Base-by-base conservation (phyloP, 2,113 vertebrate species). In the Megaceryle torquata region DNA sequence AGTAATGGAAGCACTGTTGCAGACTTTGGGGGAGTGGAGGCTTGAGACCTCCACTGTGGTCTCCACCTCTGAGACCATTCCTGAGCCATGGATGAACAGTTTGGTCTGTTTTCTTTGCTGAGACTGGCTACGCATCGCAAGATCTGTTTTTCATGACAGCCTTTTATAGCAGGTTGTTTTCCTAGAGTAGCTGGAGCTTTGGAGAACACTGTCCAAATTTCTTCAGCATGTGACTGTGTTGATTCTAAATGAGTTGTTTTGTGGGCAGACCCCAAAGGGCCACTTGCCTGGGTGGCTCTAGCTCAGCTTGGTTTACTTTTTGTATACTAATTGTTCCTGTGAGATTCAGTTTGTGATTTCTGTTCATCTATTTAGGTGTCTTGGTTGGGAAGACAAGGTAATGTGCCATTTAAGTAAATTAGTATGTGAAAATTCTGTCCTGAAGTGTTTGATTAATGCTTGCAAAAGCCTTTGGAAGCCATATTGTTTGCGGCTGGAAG, bases 401-500 rank as follows among this genome's bases (percentile, higher is more conserved):
- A 95, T 14, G 11, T 92, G 91, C 94, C 86, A 82, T 92, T 94
- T 94, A 76, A 92, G 81, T 92, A 96, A 95, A 96, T 93, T 82
- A 93, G 77, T 41, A 59, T 3, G 22, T 94, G 83, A 85, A 93
- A 87, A 85, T 33, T 22, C n/a, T 89, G 69, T 82, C 92, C 92
- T 59, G 33, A 86, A 76, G 69, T 72, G 53, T 72, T 86, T 91
- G 88, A 92, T 87, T 59, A 93, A 92, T 70, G 59, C 54, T 65
- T 69, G 43, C 83, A 89, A 93, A 68, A 79, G 81, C 51, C 59
- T 67, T 78, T 75, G 74, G 86, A 97, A 86, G 76, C 80, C 28
- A 9, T 14, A 20, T 68, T 61, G 82, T 78, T 51, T 86, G 79
- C 78, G 59, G 59, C 75, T 87, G 84, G 75, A 60, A 85, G 60